Evolutionary conservation across 2,888 invertebrate genomes (phyloP), one percentile per base, ranked within the genome.

Genomic region (Aleiodes alternator): DNA sequence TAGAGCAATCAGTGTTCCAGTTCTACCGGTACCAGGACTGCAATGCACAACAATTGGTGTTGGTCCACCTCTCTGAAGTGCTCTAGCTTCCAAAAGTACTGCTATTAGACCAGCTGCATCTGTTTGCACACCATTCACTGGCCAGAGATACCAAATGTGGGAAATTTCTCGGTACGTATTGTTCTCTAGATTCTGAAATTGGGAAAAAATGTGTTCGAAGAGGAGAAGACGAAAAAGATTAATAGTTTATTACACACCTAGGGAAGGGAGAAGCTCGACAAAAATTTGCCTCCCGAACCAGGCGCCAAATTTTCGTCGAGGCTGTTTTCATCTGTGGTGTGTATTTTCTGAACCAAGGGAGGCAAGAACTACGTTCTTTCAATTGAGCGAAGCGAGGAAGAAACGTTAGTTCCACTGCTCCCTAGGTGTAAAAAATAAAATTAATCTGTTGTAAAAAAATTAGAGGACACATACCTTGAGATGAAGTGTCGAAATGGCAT

Each of bases 91-190:
- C 16, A 96, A 93, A 56, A 98, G 91, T 90, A 97, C 96, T 71
- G 96, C 96, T 66, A 97, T 95, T 64, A 98, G 91, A 0, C 96
- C 95, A 70, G 95, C 94, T 70, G 94, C 94, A 84, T 97, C 97
- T 7, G 93, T 92, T 1, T 97, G 97, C 0, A 96, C 95, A 0
- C 97, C 97, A 79, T 94, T 93, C n/a, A 93, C 92, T 0, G 98
- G 97, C 98, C 98, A 98, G 85, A 96, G 94, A 91, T 96, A 97
- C 97, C 98, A 98, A 85, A 97, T 93, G 86, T 98, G 98, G 0
- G 94, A 96, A 72, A 98, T 92, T 88, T 98, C 97, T 57, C 97
- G 91, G 92, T 95, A 95, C 78, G 95, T 94, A 88, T 96, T 95
- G 61, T 95, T 95, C 80, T 94, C 92, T 89, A 95, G 91, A 88